A percentile compares a stretch with the other conserved stretches of the same genome.
Evolutionary conservation across 2,113 vertebrate species (phyloP).

Genomic region (Peucedramus taeniatus): DNA sequence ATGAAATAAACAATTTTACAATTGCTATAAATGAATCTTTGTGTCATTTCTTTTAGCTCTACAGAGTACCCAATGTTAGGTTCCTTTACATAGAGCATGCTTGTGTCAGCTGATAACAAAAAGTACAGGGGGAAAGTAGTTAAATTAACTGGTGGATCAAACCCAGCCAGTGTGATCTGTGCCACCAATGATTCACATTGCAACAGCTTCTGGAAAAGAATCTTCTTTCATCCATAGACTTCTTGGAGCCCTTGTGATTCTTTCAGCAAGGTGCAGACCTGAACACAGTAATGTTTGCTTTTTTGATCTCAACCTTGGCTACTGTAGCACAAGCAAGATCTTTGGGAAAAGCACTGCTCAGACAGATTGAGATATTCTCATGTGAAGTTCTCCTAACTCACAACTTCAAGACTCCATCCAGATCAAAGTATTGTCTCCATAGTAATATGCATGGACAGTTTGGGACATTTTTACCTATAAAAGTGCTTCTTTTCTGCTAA

Average conservation of each 20-base stretch:
- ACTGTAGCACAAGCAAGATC: not conserved
- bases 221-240: not conserved
- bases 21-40: not conserved
- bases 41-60: not conserved
- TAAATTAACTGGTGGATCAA: not conserved
- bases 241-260: not conserved
- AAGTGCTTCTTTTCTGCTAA: not conserved
- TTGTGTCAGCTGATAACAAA: not conserved
- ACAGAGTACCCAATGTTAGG: not conserved
- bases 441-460: not conserved
- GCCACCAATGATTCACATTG: not conserved
- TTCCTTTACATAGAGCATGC: fast-evolving
- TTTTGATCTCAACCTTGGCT: not conserved
- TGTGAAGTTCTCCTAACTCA: not conserved
- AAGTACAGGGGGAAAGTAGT: not conserved
- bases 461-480: not conserved
- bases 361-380: not conserved
- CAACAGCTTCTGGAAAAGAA: not conserved
- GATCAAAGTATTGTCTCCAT: not conserved
- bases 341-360: not conserved
- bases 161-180: not conserved
- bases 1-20: not conserved
- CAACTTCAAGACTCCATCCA: not conserved
- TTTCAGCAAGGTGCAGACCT: not conserved
- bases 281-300: not conserved